A percentile compares a stretch with the other conserved stretches of the same genome.
phyloP scores from a whole-genome alignment of 2,888 invertebrate genomes.

The Andrena fulva region DNA sequence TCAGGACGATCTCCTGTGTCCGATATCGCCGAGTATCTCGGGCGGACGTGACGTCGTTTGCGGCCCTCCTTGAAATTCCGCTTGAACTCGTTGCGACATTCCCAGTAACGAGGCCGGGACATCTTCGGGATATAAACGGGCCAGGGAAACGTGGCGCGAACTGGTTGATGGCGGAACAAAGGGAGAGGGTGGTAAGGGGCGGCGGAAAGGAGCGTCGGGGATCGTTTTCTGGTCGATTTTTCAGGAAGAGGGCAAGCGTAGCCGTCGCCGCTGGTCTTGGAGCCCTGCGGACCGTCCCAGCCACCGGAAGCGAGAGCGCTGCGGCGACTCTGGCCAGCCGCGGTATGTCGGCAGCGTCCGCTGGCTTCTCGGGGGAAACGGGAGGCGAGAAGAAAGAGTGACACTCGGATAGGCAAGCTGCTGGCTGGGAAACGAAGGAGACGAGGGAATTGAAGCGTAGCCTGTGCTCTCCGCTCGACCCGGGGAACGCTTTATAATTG shows the following conservation, averaged over 20 bases:
- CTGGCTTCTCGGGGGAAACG: neutral
- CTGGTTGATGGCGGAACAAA: slow-evolving; percentile 31
- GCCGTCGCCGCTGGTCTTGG: slow-evolving; percentile 9
- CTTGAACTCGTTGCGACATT: slow-evolving; percentile 71
- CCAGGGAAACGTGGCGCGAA: slow-evolving; percentile 26
- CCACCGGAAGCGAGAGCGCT: slow-evolving; percentile 69
- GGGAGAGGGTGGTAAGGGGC: neutral
- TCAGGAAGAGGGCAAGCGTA: slow-evolving; percentile 35
- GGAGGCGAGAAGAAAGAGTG: slow-evolving; percentile 40
- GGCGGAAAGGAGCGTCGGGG: slow-evolving; percentile 28
- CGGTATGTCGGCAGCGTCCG: slow-evolving; percentile 29
- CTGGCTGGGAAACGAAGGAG: slow-evolving; percentile 62
- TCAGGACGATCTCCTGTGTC: slow-evolving; percentile 55
- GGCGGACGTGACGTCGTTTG: slow-evolving; percentile 65
- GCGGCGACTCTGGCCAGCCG: slow-evolving; percentile 58
- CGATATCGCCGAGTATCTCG: slow-evolving; percentile 56
- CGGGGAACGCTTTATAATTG: slow-evolving; percentile 80
- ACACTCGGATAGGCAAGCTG: slow-evolving; percentile 30
- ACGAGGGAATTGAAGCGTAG: slow-evolving; percentile 70
- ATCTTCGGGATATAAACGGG: slow-evolving; percentile 53
- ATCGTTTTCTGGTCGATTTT: slow-evolving; percentile 67
- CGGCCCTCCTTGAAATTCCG: slow-evolving; percentile 67
- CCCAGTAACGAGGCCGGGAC: slow-evolving; percentile 70
- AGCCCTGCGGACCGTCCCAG: slow-evolving; percentile 53
- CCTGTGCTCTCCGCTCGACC: slow-evolving; percentile 26